Evolutionary conservation across 2,888 invertebrate species (phyloP).

Genomic region (Merodon equestris): DNA sequence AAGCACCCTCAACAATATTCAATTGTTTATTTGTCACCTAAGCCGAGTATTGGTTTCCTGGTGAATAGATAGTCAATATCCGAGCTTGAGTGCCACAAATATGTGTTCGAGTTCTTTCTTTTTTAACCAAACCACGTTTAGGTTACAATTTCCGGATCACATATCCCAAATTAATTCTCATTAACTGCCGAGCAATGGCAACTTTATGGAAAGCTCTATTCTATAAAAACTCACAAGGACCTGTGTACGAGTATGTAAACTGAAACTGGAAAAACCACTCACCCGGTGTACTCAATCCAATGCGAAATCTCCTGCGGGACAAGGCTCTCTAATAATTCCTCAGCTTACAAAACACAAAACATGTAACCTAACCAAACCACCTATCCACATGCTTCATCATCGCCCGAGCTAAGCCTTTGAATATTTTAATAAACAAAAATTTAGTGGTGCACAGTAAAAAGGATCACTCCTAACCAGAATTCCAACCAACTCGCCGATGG

Average conservation of each 20-base stretch:
- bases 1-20: not conserved
- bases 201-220: constrained; percentile 10
- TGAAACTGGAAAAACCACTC: too few species aligned
- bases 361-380: not conserved
- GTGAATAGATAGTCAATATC: not conserved
- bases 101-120: not conserved
- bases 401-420: constrained; percentile 33
- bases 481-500: constrained; percentile 11
- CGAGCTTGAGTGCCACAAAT: not conserved
- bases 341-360: not conserved
- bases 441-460: constrained; percentile 33
- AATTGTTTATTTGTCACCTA: constrained; percentile 12
- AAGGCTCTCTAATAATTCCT: constrained; percentile 40
- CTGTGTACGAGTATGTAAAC: too few species aligned
- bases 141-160: not conserved
- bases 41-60: constrained; percentile 1
- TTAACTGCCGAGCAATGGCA: constrained; percentile 6
- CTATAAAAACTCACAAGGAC: not conserved
- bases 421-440: constrained; percentile 57
- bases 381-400: constrained; percentile 29
- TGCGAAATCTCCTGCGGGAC: constrained; percentile 26
- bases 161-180: constrained; percentile 20
- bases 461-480: constrained; percentile 32
- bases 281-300: constrained; percentile 36
- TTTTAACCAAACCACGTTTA: not conserved